Percentiles rank a stretch among this genome's conserved stretches.
Conservation (phyloP, 2,888 invertebrate species). For the Ferrisia virgata region DNA sequence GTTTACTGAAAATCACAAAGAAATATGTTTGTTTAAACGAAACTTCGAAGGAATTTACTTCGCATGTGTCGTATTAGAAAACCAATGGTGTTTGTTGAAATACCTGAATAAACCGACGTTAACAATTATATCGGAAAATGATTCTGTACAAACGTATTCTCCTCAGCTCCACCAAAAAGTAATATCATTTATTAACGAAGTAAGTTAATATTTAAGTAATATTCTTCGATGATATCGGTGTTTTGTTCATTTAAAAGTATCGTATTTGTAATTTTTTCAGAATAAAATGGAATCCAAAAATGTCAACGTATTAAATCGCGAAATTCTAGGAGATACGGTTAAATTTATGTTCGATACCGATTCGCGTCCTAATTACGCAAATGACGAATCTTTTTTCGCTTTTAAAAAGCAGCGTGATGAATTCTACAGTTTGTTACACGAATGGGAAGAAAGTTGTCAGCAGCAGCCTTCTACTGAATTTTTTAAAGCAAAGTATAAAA, state of each 20-base stretch:
- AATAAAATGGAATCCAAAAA: neutral
- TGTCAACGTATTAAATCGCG: slow-evolving; percentile 22
- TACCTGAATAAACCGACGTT: slow-evolving; percentile 27
- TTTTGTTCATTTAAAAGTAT: too few relatives aligned
- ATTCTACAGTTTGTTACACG: slow-evolving; percentile 34
- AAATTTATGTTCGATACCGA: slow-evolving; percentile 39
- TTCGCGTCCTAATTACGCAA: slow-evolving; percentile 34
- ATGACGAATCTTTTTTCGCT: slow-evolving; percentile 24
- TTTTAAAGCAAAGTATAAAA: slow-evolving; percentile 34
- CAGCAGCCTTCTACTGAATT: slow-evolving; percentile 31
- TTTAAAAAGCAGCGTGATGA: slow-evolving; percentile 41
- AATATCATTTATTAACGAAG: neutral
- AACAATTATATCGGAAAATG: neutral
- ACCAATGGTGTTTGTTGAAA: slow-evolving; percentile 31
- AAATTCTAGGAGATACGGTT: slow-evolving; percentile 29
- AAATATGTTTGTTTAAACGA: slow-evolving; percentile 36
- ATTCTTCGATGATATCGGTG: neutral
- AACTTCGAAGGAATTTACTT: slow-evolving; percentile 22
- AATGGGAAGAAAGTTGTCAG: slow-evolving; percentile 19
- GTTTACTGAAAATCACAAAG: neutral
- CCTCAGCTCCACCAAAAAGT: neutral
- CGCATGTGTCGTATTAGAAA: slow-evolving; percentile 13
- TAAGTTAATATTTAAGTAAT: neutral
- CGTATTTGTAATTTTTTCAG: neutral
- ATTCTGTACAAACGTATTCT: neutral